Evolutionary conservation across 2,888 invertebrate species (phyloP), one percentile per base, ranked within the genome.

Genomic region (Drosophila mercatorum): DNA sequence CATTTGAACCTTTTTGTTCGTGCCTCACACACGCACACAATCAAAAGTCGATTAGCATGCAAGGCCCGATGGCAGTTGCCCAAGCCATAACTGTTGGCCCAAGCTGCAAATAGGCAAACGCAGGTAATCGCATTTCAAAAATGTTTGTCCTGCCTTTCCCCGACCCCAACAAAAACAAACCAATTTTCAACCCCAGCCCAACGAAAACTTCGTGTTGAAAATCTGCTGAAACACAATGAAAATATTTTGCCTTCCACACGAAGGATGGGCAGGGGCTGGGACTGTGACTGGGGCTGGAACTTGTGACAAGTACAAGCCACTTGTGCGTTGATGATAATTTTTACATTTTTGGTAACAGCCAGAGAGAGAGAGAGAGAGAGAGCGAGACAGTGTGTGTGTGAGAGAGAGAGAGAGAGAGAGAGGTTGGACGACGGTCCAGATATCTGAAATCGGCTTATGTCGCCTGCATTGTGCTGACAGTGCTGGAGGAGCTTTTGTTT

Each of bases 401-500:
- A 31, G 6, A 7, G 22, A 36, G 0, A 7, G 52, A 12, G 14
- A 26, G 14, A 26, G 53, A 26, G 2, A 40, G 38, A 28, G 10
- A 28, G 55, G 41, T 62, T 55, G 67, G 51, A 59, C 10, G 52
- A 59, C 63, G 61, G 71, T 44, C 53, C 62, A 77, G 85, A 89
- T 84, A 84, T 89, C 76, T 83, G 80, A 92, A 92, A 92, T 91
- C 92, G 92, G 92, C 92, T 92, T 92, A 92, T 92, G 92, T 92
- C 91, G 87, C 86, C 89, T 71, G 75, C 89, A 84, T 90, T 87
- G 75, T 87, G 90, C 90, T 87, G 86, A 84, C 89, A 89, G 62
- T 80, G 85, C 89, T 88, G 80, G 65, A 80, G 85, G 83, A 79
- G 81, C 83, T 78, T 85, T 88, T 83, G 85, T 89, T 85, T 86